Percentiles rank a stretch among this genome's conserved stretches.
phyloP scores from a whole-genome alignment of 1,140 invertebrate species.

The Aricia agestis region DNA sequence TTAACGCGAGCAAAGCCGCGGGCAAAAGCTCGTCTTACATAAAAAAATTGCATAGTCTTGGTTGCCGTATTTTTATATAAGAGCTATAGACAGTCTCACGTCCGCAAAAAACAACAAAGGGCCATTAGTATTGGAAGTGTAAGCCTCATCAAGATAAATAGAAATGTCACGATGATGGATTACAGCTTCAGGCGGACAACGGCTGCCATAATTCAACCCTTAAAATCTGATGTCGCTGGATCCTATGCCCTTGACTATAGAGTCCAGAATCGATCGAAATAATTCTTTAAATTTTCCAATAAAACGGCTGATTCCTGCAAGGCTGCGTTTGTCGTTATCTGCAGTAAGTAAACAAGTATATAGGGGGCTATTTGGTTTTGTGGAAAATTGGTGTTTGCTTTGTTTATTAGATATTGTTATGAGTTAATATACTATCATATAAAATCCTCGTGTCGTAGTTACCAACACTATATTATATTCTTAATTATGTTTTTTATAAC shows the following conservation, averaged over 20 bases:
- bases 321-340: conserved; percentile 49
- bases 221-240: conserved; percentile 26
- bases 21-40: too few species aligned
- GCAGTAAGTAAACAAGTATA: conserved; percentile 49
- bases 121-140: conserved; percentile 66
- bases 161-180: conserved; percentile 73
- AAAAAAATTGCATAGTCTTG: too few species aligned
- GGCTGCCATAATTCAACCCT: conserved; percentile 44
- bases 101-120: conserved; percentile 51
- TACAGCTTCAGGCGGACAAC: conserved; percentile 47
- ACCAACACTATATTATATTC: too few species aligned
- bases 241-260: conserved; percentile 32
- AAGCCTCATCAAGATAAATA: conserved; percentile 72
- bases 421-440: background rate
- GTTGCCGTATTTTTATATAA: conserved; percentile 6
- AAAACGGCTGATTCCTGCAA: conserved; percentile 44
- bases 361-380: conserved; percentile 41
- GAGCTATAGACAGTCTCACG: conserved; percentile 29
- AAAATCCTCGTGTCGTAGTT: too few species aligned
- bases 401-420: conserved; percentile 22
- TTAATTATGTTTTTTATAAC: too few species aligned
- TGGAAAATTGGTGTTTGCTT: conserved; percentile 41
- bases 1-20: too few species aligned
- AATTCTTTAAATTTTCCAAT: conserved; percentile 36
- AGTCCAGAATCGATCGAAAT: conserved; percentile 29